Percentiles rank a stretch among this genome's conserved stretches.
Conservation (phyloP, 2,113 vertebrate genomes). For the Mesoclemmys tuberculata region DNA sequence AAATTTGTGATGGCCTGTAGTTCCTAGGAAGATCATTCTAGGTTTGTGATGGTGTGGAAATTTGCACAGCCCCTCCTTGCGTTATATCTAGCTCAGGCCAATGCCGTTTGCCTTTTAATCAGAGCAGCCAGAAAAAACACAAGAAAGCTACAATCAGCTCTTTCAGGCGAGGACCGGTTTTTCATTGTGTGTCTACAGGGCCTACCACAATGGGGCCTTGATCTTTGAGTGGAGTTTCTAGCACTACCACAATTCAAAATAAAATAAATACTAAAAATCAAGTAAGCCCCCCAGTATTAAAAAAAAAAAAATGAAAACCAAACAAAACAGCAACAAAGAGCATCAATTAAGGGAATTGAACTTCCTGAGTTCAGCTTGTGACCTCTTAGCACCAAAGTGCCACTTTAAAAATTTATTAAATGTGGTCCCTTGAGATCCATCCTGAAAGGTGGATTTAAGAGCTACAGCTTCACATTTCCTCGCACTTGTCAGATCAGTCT, state of each 20-base stretch:
- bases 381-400: background rate
- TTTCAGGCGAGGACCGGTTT: background rate
- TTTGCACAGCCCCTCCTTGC: background rate
- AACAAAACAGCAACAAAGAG: background rate
- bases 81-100: background rate
- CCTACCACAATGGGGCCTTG: background rate
- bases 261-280: background rate
- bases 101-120: background rate
- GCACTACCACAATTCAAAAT: background rate
- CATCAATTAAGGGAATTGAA: background rate
- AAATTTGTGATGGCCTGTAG: background rate
- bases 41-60: background rate
- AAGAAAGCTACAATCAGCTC: background rate
- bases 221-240: too few relatives aligned
- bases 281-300: background rate
- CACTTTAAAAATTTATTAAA: background rate
- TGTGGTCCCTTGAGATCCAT: background rate
- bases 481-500: rapidly evolving
- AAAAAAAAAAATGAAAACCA: background rate
- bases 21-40: background rate
- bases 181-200: background rate
- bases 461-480: background rate
- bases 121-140: background rate
- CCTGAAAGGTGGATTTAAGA: background rate
- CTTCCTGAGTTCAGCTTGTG: background rate